Evolutionary conservation across 1,140 invertebrate genomes (phyloP), one percentile per base, ranked within the genome.

Genomic region (Liolophura sinensis): DNA sequence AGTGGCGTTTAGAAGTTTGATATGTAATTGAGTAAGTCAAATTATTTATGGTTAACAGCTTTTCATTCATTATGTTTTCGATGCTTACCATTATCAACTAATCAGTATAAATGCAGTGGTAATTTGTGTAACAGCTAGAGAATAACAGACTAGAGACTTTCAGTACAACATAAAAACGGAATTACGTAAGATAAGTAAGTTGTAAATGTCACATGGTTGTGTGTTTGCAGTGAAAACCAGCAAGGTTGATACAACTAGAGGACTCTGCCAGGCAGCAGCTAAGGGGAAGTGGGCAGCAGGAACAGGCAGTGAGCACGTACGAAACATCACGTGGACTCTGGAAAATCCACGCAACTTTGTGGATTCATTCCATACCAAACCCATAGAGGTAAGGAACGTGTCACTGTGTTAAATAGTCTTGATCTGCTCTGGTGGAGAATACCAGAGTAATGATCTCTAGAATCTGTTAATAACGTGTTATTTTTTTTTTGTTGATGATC

Each of bases 251-350:
- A 16, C 94, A 96, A 76, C 81, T 97, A n/a, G 96, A 99, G 86
- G 94, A 96, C 67, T 85, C 89, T 47, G 96, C 97, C 0, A 97
- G 83, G 78, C 89, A 52, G 91, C 92, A 46, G 90, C 90, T 11
- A 95, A 93, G 82, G 97, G 97, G 24, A 92, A 93, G 80, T 96
- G 93, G 91, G 88, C 77, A 11, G 65, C 67, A 40, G 78, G 73
- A 14, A 74, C 77, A n/a, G 68, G 81, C 59, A 76, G 80, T 49
- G 76, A 90, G 74, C 88, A 89, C 40, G 92, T 96, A 0, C 88
- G 96, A 40, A 89, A 93, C 73, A 90, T 98, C 64, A 95, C 92
- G 76, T 97, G 94, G 92, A 88, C 86, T 16, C 86, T 95, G 31
- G 95, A 97, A 24, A 92, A 93, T 82, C 90, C 92, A 7, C 88